Base-by-base conservation (phyloP, 2,888 invertebrate genomes). In the Eretmocerus hayati region DNA sequence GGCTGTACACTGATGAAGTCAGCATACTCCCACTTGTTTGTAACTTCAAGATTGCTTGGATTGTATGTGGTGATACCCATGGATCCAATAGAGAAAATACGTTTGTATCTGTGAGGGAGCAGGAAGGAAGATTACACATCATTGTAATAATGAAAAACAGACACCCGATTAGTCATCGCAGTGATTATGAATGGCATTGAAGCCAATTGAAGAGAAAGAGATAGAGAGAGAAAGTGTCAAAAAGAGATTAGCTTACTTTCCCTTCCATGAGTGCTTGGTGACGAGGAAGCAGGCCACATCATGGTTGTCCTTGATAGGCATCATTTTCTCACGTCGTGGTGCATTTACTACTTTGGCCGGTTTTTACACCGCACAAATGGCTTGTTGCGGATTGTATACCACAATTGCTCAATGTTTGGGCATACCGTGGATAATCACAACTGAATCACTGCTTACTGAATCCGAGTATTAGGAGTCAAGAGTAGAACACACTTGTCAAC, bases 261-360 rank as follows among this genome's bases (percentile, higher is more conserved):
- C 99, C 74, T 94, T 96, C 97, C 97, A 99, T 21, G 90, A 93
- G 73, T 95, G 94, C 75, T 99, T 99, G 30, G 90, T 94, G 67
- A 96, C 94, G 67, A 92, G 83, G 76, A 92, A 99, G 69, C 96
- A 95, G 58, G 92, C 90, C 70, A 95, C 81, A 83, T 99, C 97
- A 67, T 87, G 84, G 77, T 95, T 96, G 74, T 94, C 92, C 76
- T 88, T 87, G 69, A 90, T 75, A 59, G 84, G 84, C 78, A 81
- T 83, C 85, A 85, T 85, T 73, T 79, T 83, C 68, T 73, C 22
- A 48, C 51, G 48, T 54, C 50, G 3, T 48, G 50, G 48, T 51
- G 51, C 54, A 54, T 54, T 51, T 48, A 54, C 54, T 33, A 37
- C 11, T 13, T 19, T 8, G 26, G 80, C 80, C 79, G 60, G 74